A percentile compares a stretch with the other conserved stretches of the same genome.
Conservation (phyloP, 1,140 invertebrate genomes). For the Ridgeia piscesae region DNA sequence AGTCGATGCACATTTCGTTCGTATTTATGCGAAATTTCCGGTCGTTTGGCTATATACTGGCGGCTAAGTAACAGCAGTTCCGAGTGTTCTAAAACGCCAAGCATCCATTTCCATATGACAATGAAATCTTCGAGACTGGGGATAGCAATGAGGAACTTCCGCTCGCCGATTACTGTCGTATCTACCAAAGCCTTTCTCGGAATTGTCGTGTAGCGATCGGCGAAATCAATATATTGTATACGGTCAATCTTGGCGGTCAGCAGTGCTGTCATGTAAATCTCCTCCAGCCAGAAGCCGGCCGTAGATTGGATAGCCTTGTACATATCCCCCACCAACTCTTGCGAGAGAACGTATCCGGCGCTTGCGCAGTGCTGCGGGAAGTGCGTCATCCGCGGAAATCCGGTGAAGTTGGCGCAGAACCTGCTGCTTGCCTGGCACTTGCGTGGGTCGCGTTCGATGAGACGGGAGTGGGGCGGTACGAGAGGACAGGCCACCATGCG, state of each 20-base stretch:
- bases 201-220: neutral
- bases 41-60: neutral
- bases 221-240: conserved; percentile 18
- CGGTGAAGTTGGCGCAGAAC: conserved; percentile 36
- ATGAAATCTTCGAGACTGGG: neutral
- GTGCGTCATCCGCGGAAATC: conserved; percentile 31
- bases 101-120: neutral
- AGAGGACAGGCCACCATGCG: neutral
- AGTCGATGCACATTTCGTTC: too few relatives aligned
- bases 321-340: conserved; percentile 39
- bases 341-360: conserved; percentile 33
- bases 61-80: neutral
- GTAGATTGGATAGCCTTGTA: conserved; percentile 45
- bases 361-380: conserved; percentile 43
- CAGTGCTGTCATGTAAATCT: conserved; percentile 62
- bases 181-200: neutral
- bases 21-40: neutral
- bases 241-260: conserved; percentile 36
- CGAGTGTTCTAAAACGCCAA: neutral
- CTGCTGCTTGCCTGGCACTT: conserved; percentile 10
- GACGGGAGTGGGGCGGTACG: conserved; percentile 29
- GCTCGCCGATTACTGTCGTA: neutral
- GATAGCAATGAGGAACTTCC: neutral
- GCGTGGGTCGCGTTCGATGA: conserved; percentile 32
- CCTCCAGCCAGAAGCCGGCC: conserved; percentile 62